A percentile compares a stretch with the other conserved stretches of the same genome.
These are phyloP conservation scores for Cricetomys ansorgei DNA, from an alignment of 2,113 vertebrate species.

Conservation along the genomic window DNA sequence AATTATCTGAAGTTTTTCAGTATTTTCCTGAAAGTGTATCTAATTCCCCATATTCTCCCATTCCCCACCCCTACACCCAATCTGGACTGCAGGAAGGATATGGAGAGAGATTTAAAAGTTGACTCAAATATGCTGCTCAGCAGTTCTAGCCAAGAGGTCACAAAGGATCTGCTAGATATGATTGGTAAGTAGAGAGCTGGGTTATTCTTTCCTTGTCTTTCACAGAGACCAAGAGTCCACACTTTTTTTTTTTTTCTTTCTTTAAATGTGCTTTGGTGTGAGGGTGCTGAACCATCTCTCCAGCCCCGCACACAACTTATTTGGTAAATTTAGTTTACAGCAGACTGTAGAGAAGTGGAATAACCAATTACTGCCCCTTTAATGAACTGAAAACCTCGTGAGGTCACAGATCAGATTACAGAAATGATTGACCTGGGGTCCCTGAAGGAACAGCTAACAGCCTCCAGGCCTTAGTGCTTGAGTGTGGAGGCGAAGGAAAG, in stretches of 20 bases:
- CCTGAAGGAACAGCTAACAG: background rate
- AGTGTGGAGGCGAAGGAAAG: background rate
- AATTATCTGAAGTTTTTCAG: background rate
- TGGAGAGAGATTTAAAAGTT: slow-evolving; percentile 77
- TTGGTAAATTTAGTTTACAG: background rate
- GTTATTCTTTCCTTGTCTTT: background rate
- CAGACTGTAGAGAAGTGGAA: background rate
- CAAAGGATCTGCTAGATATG: slow-evolving; percentile 78
- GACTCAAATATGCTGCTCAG: slow-evolving; percentile 62
- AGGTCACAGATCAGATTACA: background rate
- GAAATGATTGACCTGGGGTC: background rate
- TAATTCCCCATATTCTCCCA: slow-evolving; percentile 25
- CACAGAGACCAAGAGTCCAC: background rate
- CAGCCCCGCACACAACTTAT: background rate
- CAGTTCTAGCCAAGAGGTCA: slow-evolving; percentile 68
- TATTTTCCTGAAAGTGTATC: slow-evolving; percentile 47
- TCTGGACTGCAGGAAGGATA: slow-evolving; percentile 67
- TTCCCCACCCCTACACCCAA: background rate
- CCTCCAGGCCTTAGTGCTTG: background rate
- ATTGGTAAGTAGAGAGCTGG: slow-evolving; percentile 72
- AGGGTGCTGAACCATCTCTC: too few relatives aligned
- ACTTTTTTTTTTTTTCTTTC: too few relatives aligned
- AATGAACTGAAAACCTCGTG: background rate
- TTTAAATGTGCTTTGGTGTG: too few relatives aligned
- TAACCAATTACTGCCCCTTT: background rate